These are phyloP conservation scores for Tenthredo scrophulariae DNA, from an alignment of 2,888 invertebrate genomes.

Conservation along the genomic window DNA sequence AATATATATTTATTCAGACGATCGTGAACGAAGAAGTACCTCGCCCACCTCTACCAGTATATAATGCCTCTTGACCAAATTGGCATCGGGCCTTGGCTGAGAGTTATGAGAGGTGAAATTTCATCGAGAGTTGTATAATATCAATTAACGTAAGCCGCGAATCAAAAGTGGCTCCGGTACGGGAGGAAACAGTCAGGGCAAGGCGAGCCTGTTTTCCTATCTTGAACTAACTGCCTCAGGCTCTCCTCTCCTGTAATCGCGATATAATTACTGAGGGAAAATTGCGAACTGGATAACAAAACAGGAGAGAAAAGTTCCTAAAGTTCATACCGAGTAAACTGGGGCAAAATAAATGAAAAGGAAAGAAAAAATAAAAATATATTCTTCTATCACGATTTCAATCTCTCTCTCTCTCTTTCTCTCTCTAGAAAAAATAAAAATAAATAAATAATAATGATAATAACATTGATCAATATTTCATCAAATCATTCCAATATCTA, in stretches of 20 bases:
- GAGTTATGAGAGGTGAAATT: slow-evolving; percentile 9
- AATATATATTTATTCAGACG: slow-evolving; percentile 41
- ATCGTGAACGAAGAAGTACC: slow-evolving; percentile 26
- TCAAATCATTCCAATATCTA: neutral
- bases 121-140: slow-evolving; percentile 9
- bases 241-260: neutral
- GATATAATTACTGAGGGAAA: slow-evolving; percentile 19
- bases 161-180: slow-evolving; percentile 5
- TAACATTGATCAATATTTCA: too few relatives aligned
- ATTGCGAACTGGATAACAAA: slow-evolving; percentile 21
- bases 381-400: neutral
- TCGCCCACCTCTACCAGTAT: neutral
- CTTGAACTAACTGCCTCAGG: slow-evolving; percentile 1
- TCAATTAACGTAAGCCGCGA: slow-evolving; percentile 26
- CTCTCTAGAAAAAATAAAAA: neutral
- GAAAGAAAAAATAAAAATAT: neutral
- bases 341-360: neutral
- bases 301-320: neutral
- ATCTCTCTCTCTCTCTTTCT: too few relatives aligned
- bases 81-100: slow-evolving; percentile 6
- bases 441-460: neutral
- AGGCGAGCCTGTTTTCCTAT: neutral
- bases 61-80: slow-evolving; percentile 28
- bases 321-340: neutral
- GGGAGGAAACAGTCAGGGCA: too few relatives aligned